Evolutionary conservation across 2,113 vertebrate genomes (phyloP).

Genomic region (Stercorarius parasiticus): DNA sequence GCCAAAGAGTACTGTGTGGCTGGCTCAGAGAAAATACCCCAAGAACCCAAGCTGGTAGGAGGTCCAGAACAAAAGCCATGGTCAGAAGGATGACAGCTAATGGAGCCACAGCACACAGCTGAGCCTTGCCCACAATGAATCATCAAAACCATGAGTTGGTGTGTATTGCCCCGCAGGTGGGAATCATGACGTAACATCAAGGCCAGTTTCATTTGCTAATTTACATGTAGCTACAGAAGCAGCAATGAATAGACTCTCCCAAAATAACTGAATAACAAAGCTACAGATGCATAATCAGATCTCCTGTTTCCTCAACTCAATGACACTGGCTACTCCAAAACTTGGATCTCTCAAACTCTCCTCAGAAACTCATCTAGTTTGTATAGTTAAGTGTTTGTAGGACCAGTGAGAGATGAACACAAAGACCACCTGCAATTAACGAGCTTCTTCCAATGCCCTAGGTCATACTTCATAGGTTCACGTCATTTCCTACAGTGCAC

Average conservation of each 20-base stretch:
- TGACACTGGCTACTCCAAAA: not conserved
- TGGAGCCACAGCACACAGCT: accelerated
- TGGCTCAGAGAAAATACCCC: not conserved
- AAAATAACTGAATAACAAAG: not conserved
- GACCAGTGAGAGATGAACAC: not conserved
- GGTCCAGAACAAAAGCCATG: not conserved
- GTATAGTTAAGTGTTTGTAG: not conserved
- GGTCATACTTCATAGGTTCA: not conserved
- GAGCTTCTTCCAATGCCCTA: not conserved
- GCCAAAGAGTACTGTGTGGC: not conserved
- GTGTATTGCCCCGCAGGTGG: accelerated
- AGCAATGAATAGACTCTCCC: not conserved
- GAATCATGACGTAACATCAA: not conserved
- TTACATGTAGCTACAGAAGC: not conserved
- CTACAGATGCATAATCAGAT: accelerated
- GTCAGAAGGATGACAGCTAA: not conserved
- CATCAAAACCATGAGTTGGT: not conserved
- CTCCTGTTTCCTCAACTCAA: not conserved
- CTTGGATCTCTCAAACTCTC: not conserved
- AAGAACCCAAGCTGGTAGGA: not conserved
- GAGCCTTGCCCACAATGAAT: not conserved
- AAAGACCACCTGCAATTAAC: not conserved
- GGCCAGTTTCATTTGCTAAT: not conserved
- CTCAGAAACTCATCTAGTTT: not conserved
- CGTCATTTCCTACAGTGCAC: not conserved